Evolutionary conservation across 2,797 vertebrate genomes (phyloP).

Genomic region (Taenioides sp.): DNA sequence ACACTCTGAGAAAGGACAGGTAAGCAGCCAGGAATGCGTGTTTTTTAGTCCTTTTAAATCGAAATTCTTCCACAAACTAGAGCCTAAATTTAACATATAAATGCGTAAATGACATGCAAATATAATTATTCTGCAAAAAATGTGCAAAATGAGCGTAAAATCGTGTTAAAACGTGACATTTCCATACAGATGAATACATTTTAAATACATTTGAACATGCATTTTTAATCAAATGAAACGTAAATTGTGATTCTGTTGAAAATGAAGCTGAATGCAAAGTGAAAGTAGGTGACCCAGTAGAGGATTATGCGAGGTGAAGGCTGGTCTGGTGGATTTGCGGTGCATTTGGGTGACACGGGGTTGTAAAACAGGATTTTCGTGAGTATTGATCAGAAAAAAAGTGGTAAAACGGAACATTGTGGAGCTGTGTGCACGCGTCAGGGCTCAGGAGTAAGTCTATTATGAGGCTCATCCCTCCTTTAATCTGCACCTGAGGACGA

Average conservation of each 20-base stretch:
- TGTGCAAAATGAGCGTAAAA: not conserved
- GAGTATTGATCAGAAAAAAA: not conserved
- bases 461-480: constrained; percentile 34
- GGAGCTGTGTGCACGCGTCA: not conserved
- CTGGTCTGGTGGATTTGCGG: not conserved
- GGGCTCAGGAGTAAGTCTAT: constrained; percentile 19
- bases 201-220: not conserved
- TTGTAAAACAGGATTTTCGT: too few species aligned
- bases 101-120: not conserved
- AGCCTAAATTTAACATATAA: not conserved
- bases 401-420: not conserved
- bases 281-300: too few species aligned
- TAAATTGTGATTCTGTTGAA: too few species aligned
- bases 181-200: not conserved
- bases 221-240: not conserved
- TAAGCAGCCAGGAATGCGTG: not conserved
- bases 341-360: not conserved
- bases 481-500: constrained; percentile 40
- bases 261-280: too few species aligned
- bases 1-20: constrained; percentile 14
- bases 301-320: too few species aligned
- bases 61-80: not conserved
- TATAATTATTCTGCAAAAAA: not conserved
- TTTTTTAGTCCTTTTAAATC: not conserved
- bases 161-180: not conserved